These are phyloP conservation scores for Hyposoter dolosus DNA, from an alignment of 2,888 invertebrate genomes.

Conservation along the genomic window DNA sequence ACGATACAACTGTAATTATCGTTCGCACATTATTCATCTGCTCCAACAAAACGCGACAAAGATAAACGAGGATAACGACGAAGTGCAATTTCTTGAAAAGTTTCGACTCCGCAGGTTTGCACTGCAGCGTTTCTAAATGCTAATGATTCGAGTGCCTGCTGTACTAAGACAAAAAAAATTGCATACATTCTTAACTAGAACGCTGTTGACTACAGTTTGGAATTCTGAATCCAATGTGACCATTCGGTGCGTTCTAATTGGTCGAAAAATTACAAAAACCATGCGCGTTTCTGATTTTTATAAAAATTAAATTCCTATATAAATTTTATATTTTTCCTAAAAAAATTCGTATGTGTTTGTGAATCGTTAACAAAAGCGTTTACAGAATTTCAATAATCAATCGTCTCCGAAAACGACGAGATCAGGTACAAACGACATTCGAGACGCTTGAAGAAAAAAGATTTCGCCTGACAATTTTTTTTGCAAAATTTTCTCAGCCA, in stretches of 20 bases:
- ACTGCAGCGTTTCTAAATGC: neutral
- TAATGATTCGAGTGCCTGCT: neutral
- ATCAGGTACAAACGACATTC: neutral
- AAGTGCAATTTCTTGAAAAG: slow-evolving; percentile 46
- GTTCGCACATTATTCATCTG: slow-evolving; percentile 18
- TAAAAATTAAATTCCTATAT: neutral
- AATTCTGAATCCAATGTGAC: neutral
- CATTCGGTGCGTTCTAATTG: neutral
- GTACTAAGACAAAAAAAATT: neutral
- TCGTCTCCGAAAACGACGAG: no score
- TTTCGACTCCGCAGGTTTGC: neutral
- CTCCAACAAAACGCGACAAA: slow-evolving; percentile 27
- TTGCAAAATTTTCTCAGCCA: slow-evolving; percentile 10
- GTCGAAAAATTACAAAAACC: neutral
- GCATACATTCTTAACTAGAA: neutral
- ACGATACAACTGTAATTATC: slow-evolving; percentile 46
- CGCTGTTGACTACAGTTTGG: neutral
- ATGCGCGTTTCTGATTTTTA: neutral
- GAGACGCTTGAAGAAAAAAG: neutral
- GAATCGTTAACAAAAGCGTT: no score
- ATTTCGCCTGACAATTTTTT: neutral
- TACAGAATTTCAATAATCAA: no score
- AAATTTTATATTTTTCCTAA: no score
- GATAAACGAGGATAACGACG: slow-evolving; percentile 36
- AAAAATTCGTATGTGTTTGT: no score